Evolutionary conservation across 2,888 invertebrate genomes (phyloP), one percentile per base, ranked within the genome.

Genomic region (Neocrepidodera transversa): DNA sequence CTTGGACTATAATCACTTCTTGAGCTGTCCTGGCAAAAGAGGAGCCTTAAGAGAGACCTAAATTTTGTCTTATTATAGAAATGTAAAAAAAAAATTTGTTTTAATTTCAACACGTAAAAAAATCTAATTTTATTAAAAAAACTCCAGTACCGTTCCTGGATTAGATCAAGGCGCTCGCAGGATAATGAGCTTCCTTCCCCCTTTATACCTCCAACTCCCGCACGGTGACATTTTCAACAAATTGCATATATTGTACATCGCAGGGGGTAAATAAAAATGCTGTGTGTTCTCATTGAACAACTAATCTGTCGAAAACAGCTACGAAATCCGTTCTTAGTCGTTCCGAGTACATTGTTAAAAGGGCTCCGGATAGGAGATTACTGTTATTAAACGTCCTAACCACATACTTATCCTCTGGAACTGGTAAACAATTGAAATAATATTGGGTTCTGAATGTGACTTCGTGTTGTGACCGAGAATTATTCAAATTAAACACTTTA

Each of bases 221-320:
- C 43, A 14, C 40, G 28, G 13, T 45, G 35, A 47, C 18, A 66
- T 65, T 68, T 62, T 64, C 69, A 72, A 70, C 75, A 77, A 79
- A 78, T 78, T 78, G 76, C 77, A 78, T 78, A 77, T 77, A 78
- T 78, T 78, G 78, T 78, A 73, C 51, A 73, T 70, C 76, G 71
- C 71, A 71, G 79, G 78, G 77, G 78, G 74, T 74, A 76, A 74
- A 76, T 76, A 79, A 78, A 79, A 79, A 78, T 76, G 73, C 73
- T 67, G 68, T 70, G 56, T 52, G 47, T 48, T 49, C 54, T 47
- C 51, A 45, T 49, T 51, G 60, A 69, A 80, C 82, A 82, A 82
- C 82, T 82, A 82, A 81, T 79, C 81, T 82, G 82, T 82, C 82
- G 80, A 76, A 76, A 82, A 81, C 82, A 82, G 60, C 49, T 16